Conservation (phyloP, 1,140 invertebrate species). For the Palaemon carinicauda region DNA sequence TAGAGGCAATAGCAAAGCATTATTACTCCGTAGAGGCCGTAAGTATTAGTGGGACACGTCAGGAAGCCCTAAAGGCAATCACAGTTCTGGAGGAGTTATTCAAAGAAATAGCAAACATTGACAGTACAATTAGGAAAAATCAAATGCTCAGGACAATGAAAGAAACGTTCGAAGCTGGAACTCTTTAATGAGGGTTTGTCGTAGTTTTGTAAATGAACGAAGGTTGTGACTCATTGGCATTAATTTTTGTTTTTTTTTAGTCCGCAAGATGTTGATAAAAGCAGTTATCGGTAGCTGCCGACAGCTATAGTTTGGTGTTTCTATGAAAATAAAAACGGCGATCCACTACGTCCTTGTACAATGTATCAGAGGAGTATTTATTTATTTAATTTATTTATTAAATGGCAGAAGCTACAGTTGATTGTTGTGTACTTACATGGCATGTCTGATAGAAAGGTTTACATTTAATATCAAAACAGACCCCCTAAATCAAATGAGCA, state of each 20-base stretch:
- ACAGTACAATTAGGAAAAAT: slow-evolving; percentile 32
- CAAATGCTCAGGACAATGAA: slow-evolving; percentile 46
- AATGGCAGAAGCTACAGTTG: too few species aligned
- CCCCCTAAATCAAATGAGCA: too few species aligned
- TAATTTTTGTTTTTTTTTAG: background rate
- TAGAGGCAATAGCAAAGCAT: slow-evolving; percentile 36
- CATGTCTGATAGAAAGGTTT: too few species aligned
- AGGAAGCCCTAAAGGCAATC: slow-evolving; percentile 38
- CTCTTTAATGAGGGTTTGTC: slow-evolving; percentile 11
- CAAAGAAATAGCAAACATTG: slow-evolving; percentile 36
- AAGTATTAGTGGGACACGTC: slow-evolving; percentile 26
- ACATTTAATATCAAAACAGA: too few species aligned
- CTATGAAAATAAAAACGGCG: too few species aligned
- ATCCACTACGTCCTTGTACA: too few species aligned
- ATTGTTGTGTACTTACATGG: too few species aligned
- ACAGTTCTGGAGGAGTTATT: slow-evolving; percentile 33
- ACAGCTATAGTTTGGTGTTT: background rate
- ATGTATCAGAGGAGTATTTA: too few species aligned
- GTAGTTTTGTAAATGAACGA: background rate
- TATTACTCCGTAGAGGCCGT: slow-evolving; percentile 6
- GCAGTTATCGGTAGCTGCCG: too few species aligned
- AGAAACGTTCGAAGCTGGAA: slow-evolving; percentile 48
- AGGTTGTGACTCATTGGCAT: slow-evolving; percentile 15
- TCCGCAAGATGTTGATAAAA: background rate
- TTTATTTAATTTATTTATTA: too few species aligned